phyloP scores from a whole-genome alignment of 2,113 vertebrate species.

The Ceyx margarethae region DNA sequence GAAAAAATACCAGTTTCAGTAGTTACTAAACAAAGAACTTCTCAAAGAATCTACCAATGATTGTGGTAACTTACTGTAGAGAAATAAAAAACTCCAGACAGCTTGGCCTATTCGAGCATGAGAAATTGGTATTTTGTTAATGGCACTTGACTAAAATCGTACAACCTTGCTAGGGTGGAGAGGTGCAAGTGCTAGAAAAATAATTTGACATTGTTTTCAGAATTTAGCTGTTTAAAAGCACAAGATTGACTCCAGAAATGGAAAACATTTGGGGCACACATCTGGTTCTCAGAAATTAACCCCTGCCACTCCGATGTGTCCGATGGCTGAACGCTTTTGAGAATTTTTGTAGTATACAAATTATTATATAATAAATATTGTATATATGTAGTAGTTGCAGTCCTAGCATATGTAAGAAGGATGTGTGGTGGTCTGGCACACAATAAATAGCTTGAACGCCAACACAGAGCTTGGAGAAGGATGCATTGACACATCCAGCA shows the following conservation, averaged over 20 bases:
- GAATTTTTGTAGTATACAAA: neutral
- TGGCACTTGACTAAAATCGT: neutral
- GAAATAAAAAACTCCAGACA: neutral
- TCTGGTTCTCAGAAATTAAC: neutral
- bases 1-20: neutral
- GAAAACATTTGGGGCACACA: neutral
- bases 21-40: neutral
- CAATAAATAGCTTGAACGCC: neutral
- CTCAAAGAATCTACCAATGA: neutral
- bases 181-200: neutral
- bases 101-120: neutral
- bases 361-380: too few species aligned
- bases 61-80: fast-evolving
- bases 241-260: neutral
- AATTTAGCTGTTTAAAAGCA: neutral
- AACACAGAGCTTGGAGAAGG: neutral
- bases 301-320: neutral
- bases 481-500: neutral
- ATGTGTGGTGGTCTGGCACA: neutral
- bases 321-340: neutral
- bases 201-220: neutral
- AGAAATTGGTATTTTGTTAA: neutral
- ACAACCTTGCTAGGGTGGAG: neutral
- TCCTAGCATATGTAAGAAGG: neutral
- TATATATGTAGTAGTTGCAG: neutral